Evolutionary conservation across 2,113 vertebrate species (phyloP), one percentile per base, ranked within the genome.

Genomic region (Pyxicephalus adspersus): DNA sequence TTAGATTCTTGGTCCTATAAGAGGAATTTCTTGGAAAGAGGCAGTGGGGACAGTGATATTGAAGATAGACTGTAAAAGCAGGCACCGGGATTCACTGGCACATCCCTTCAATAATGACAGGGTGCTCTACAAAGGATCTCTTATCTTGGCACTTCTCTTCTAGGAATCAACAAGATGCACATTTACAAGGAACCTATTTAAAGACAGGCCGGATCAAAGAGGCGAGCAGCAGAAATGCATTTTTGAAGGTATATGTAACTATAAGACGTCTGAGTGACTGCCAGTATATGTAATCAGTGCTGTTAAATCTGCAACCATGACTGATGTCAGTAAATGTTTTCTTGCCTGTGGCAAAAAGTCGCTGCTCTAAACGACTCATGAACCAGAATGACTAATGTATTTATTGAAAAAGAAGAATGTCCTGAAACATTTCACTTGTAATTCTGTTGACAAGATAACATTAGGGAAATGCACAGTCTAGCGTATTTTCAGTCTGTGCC

Each of bases 301-400:
- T 89, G 85, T 91, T 88, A 90, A 89, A 86, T 89, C 87, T 89
- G 88, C 86, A 83, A 86, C 89, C 87, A 88, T 89, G 88, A 88
- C 89, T 89, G 89, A 89, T 89, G 88, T 89, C 88, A 90, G 87
- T 89, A 89, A 88, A 89, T 89, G 87, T 89, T 89, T 88, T 86
- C 86, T 88, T 87, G 89, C 85, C 87, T 31, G 0, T 87, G 83
- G 89, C 88, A 88, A 38, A 84, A 79, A 83, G 81, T 86, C 88
- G 87, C 87, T 89, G 85, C 85, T 87, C 89, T 88, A 87, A 91
- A 90, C 89, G 87, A 90, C 89, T 87, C 88, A 87, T 87, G 58
- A 82, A 82, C 71, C 63, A 82, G 70, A 63, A 82, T 82, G 71
- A 75, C 80, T 82, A 75, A 82, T 75, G 80, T 82, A 82, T 75